Evolutionary conservation across 2,888 invertebrate species (phyloP).

Genomic region (Mongoloraphidia duomilia): DNA sequence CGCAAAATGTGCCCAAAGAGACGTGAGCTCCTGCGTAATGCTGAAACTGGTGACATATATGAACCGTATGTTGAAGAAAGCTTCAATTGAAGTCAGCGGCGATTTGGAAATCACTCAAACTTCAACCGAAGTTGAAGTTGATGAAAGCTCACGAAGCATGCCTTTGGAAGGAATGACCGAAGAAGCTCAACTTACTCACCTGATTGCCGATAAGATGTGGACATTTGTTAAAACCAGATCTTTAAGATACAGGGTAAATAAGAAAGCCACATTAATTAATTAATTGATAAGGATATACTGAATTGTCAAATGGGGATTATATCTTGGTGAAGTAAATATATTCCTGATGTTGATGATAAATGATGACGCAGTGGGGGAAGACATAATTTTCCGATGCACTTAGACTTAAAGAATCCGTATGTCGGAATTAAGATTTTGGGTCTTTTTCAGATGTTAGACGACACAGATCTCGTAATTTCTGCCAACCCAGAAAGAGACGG

Average conservation of each 20-base stretch:
- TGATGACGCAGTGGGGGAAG: neutral
- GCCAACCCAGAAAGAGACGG: conserved; percentile 54
- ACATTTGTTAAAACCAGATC: conserved; percentile 62
- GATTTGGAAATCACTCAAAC: conserved; percentile 63
- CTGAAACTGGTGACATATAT: conserved; percentile 69
- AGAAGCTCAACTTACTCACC: conserved; percentile 39
- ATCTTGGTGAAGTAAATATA: neutral
- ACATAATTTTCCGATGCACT: no score
- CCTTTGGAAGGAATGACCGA: conserved; percentile 31
- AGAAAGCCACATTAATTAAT: neutral
- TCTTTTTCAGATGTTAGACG: conserved; percentile 42
- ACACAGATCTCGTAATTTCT: conserved; percentile 61
- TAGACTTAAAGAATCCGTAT: no score
- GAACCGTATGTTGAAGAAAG: conserved; percentile 65
- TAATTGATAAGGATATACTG: neutral
- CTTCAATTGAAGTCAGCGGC: conserved; percentile 60
- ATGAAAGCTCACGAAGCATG: conserved; percentile 28
- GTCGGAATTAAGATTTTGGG: no score
- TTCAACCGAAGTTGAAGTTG: conserved; percentile 29
- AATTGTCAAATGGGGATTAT: neutral
- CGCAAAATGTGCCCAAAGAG: conserved; percentile 60
- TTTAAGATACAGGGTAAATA: conserved; percentile 50
- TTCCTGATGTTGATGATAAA: neutral
- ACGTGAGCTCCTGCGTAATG: conserved; percentile 70
- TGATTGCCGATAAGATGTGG: conserved; percentile 62